A percentile compares a stretch with the other conserved stretches of the same genome.
These are phyloP conservation scores for Nezara viridula DNA, from an alignment of 2,888 invertebrate species.

Conservation along the genomic window DNA sequence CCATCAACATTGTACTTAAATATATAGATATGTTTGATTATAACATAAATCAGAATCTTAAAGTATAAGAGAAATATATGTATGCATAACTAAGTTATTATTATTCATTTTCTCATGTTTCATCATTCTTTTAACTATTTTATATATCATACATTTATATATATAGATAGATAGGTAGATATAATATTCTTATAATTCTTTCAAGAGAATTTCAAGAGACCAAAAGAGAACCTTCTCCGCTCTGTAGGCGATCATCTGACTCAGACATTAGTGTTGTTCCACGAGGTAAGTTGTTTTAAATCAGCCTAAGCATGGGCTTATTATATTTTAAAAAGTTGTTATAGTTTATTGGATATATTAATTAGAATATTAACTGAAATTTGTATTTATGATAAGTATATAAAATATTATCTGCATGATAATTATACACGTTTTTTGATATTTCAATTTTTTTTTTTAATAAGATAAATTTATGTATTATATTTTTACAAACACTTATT, in stretches of 20 bases:
- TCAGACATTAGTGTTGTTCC: constrained; percentile 94
- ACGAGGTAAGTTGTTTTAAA: constrained; percentile 79
- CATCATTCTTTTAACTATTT: too few species aligned
- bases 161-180: too few species aligned
- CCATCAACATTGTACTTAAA: too few species aligned
- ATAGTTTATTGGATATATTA: neutral
- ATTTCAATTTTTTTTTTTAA: neutral
- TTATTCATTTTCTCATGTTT: too few species aligned
- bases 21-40: too few species aligned
- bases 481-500: neutral
- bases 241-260: constrained; percentile 89
- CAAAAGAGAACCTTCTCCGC: constrained; percentile 68
- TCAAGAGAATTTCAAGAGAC: constrained; percentile 43
- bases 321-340: neutral
- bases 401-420: neutral
- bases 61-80: too few species aligned
- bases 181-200: too few species aligned
- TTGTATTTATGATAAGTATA: constrained; percentile 36
- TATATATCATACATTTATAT: too few species aligned
- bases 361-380: constrained; percentile 26
- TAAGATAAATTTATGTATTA: neutral
- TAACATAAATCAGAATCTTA: too few species aligned
- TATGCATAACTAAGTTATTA: too few species aligned
- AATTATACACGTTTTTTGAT: neutral
- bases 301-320: constrained; percentile 9